phyloP scores from a whole-genome alignment of 2,888 invertebrate species.

The Cantharis rustica region DNA sequence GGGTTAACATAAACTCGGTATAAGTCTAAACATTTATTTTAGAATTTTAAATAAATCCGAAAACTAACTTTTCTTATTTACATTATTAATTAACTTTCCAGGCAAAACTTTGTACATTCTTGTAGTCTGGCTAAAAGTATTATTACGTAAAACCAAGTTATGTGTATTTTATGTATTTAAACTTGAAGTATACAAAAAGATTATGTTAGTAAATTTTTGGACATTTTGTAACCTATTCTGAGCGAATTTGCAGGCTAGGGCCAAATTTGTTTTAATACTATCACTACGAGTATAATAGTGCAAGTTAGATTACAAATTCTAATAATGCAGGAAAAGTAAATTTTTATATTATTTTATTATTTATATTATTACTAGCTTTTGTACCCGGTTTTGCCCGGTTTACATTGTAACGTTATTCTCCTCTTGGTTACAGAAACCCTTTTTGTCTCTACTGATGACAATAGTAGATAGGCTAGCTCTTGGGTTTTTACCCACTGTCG shows the following conservation, averaged over 20 bases:
- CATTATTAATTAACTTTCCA: neutral
- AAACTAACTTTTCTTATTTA: neutral
- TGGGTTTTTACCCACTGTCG: too few species aligned
- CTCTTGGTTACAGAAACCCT: too few species aligned
- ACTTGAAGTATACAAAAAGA: neutral
- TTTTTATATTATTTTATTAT: too few species aligned
- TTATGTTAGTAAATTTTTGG: neutral
- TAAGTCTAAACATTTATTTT: neutral
- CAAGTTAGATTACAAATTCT: too few species aligned
- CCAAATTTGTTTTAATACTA: neutral
- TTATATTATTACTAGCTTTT: too few species aligned
- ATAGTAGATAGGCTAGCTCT: too few species aligned
- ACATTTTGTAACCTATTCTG: neutral
- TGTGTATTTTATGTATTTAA: neutral
- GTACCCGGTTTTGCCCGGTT: too few species aligned
- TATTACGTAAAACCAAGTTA: neutral
- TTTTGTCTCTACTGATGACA: too few species aligned
- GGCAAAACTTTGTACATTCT: neutral
- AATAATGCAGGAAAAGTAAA: too few species aligned
- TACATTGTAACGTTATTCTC: too few species aligned
- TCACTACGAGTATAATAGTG: neutral
- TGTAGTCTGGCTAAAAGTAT: neutral
- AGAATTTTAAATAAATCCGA: neutral
- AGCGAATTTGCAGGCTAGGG: neutral
- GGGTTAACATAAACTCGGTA: neutral